Percentiles rank a stretch among this genome's conserved stretches.
Evolutionary conservation across 1,140 invertebrate genomes (phyloP).

Genomic region (Zaprionus davidi): DNA sequence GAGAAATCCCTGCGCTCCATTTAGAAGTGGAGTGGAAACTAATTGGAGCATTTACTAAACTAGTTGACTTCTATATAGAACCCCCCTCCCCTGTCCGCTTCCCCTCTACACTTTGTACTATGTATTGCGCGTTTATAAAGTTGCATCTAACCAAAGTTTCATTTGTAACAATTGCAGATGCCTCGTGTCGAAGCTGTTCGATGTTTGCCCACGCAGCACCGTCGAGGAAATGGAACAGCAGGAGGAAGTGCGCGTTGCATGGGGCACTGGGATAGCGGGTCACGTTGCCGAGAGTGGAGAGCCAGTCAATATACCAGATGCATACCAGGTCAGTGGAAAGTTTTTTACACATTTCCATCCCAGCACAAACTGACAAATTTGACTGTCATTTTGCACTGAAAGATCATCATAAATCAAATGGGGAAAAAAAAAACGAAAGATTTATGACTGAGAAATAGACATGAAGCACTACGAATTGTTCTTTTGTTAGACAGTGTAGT

Average conservation of each 20-base stretch:
- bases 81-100: too few species aligned
- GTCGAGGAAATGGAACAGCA: constrained; percentile 95
- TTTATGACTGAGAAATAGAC: background rate
- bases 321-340: constrained; percentile 91
- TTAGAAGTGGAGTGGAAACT: constrained; percentile 39
- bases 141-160: constrained; percentile 26
- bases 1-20: background rate
- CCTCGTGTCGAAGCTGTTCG: constrained; percentile 96
- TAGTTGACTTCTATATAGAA: background rate
- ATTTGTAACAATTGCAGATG: constrained; percentile 85
- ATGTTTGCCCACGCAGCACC: constrained; percentile 95
- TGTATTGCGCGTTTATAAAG: constrained; percentile 25
- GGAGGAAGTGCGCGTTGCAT: constrained; percentile 95
- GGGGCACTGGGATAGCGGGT: constrained; percentile 96
- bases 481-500: background rate
- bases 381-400: constrained; percentile 52
- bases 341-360: constrained; percentile 10
- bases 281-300: constrained; percentile 97
- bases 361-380: constrained; percentile 72
- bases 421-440: background rate
- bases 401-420: constrained; percentile 65
- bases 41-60: constrained; percentile 57
- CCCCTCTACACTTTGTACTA: background rate
- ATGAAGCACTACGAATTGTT: background rate
- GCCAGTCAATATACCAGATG: constrained; percentile 97